phyloP scores from a whole-genome alignment of 2,797 vertebrate genomes.

The Anguilla obscura region DNA sequence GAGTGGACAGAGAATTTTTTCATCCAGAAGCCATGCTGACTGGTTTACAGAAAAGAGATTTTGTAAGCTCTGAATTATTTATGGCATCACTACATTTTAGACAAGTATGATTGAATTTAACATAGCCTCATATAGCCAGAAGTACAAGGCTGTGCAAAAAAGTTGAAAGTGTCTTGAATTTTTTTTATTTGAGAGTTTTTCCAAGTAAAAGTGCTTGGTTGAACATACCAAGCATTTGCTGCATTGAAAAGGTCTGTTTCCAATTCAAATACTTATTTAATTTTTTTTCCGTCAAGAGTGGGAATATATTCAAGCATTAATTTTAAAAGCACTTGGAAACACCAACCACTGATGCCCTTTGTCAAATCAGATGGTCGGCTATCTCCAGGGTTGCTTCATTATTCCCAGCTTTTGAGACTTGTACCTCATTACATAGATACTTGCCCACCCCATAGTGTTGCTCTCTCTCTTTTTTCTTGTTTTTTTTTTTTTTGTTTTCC shows the following conservation, averaged over 20 bases:
- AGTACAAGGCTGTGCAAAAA: neutral
- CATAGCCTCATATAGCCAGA: neutral
- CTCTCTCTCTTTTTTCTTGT: neutral
- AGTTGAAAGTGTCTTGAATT: neutral
- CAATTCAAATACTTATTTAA: neutral
- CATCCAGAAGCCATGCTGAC: neutral
- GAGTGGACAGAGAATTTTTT: neutral
- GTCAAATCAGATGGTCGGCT: neutral
- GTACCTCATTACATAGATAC: neutral
- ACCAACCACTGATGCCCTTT: neutral
- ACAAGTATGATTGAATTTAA: neutral
- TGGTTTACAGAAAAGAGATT: neutral
- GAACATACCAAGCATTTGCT: neutral
- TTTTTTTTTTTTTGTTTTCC: neutral
- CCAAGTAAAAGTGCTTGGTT: neutral
- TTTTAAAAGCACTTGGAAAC: neutral
- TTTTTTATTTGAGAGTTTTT: neutral
- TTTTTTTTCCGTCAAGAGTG: neutral
- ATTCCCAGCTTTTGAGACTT: neutral
- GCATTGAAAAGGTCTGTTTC: neutral
- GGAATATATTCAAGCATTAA: neutral
- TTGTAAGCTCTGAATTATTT: neutral
- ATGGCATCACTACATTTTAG: neutral
- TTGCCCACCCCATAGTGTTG: neutral
- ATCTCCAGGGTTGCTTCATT: slow-evolving; percentile 2